Percentiles rank a stretch among this genome's conserved stretches.
Conservation (phyloP, 2,113 vertebrate species). For the Columba livia region DNA sequence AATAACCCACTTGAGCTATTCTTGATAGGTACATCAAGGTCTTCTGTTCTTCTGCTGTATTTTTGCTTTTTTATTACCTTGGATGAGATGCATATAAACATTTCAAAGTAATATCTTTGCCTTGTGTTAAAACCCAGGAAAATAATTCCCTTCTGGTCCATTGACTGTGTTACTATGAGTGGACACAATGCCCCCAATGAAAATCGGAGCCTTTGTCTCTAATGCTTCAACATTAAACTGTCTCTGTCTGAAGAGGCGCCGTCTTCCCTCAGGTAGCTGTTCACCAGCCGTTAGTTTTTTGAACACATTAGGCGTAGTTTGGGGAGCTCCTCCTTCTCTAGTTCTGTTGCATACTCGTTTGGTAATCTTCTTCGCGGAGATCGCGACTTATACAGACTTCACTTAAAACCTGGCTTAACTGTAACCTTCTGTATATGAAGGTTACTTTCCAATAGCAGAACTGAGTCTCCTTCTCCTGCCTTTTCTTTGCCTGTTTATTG, state of each 20-base stretch:
- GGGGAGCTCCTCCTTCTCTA: neutral
- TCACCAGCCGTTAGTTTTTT: constrained; percentile 20
- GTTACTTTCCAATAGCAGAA: neutral
- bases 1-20: constrained; percentile 19
- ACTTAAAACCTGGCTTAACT: neutral
- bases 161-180: neutral
- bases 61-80: constrained; percentile 42
- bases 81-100: neutral
- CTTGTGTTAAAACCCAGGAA: constrained; percentile 19
- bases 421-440: neutral
- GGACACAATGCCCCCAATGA: neutral
- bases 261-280: neutral
- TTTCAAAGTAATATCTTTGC: constrained; percentile 20
- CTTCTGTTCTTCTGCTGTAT: neutral
- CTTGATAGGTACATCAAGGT: constrained; percentile 39
- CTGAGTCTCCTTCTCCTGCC: neutral
- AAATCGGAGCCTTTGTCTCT: neutral
- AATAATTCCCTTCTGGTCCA: constrained; percentile 53
- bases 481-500: neutral
- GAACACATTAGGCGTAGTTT: neutral
- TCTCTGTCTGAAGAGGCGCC: neutral
- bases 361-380: neutral
- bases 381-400: neutral
- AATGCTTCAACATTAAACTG: neutral
- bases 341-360: neutral